These are phyloP conservation scores for Garrulus glandarius DNA, from an alignment of 2,797 vertebrate genomes.

Conservation along the genomic window DNA sequence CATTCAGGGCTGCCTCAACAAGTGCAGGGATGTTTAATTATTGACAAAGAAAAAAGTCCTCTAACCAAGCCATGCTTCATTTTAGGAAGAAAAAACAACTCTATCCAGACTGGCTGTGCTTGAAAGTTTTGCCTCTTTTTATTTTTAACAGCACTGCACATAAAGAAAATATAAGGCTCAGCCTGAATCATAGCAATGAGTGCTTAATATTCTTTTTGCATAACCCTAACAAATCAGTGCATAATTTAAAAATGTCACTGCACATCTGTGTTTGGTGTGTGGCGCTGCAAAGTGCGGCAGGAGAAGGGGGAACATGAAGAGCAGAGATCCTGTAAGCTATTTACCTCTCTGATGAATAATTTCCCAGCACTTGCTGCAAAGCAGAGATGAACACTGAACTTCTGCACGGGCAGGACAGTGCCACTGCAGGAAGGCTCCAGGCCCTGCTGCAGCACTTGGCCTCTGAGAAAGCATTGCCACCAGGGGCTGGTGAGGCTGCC, in stretches of 20 bases:
- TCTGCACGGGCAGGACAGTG: neutral
- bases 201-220: constrained; percentile 34
- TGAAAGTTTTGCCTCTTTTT: neutral
- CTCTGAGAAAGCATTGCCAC: neutral
- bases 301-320: neutral
- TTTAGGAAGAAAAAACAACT: neutral
- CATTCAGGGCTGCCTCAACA: neutral
- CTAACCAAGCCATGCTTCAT: neutral
- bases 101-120: neutral
- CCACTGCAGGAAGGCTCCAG: neutral
- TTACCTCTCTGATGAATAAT: neutral
- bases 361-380: neutral
- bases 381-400: neutral
- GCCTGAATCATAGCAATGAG: neutral
- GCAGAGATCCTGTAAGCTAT: neutral
- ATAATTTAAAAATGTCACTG: constrained; percentile 52
- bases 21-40: constrained; percentile 30
- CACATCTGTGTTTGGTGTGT: constrained; percentile 21
- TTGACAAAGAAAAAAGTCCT: neutral
- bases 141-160: neutral
- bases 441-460: neutral
- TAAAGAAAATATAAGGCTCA: neutral
- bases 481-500: neutral
- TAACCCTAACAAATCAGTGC: constrained; percentile 27
- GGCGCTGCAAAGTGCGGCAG: neutral